These are phyloP conservation scores for Echeneis naucrates DNA, from an alignment of 2,797 vertebrate genomes.

Conservation along the genomic window DNA sequence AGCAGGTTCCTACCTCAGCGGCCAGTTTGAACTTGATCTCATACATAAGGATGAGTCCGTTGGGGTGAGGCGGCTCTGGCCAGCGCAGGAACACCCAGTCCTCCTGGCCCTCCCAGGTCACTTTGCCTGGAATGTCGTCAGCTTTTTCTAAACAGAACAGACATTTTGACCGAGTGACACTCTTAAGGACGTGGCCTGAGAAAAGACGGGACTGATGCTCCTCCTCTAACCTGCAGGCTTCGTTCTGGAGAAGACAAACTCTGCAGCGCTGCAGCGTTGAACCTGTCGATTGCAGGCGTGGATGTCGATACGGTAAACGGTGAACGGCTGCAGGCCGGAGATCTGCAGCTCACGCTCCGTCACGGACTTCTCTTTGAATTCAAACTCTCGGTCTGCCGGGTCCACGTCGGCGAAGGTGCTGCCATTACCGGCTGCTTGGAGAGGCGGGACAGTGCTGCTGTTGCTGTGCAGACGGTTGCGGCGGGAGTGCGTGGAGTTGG, in stretches of 20 bases:
- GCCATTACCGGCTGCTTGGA: slow-evolving; percentile 66
- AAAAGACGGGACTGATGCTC: background rate
- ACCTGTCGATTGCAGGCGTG: slow-evolving; percentile 96
- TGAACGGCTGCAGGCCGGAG: slow-evolving; percentile 91
- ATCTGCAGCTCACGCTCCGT: slow-evolving; percentile 91
- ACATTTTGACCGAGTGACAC: background rate
- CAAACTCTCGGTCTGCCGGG: slow-evolving; percentile 85
- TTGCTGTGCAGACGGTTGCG: slow-evolving; percentile 68
- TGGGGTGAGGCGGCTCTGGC: slow-evolving; percentile 90
- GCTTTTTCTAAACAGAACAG: slow-evolving; percentile 87
- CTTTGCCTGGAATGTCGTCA: slow-evolving; percentile 92
- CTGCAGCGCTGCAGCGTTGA: slow-evolving; percentile 92
- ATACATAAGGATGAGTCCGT: slow-evolving; percentile 96
- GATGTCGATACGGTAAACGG: slow-evolving; percentile 95
- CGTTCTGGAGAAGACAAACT: slow-evolving; percentile 96
- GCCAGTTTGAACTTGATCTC: slow-evolving; percentile 94
- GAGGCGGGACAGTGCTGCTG: slow-evolving; percentile 71
- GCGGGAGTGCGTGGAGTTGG: slow-evolving; percentile 85
- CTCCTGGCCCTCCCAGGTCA: slow-evolving; percentile 89
- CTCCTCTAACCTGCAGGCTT: slow-evolving; percentile 91
- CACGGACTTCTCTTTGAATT: slow-evolving; percentile 90
- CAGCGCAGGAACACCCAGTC: slow-evolving; percentile 92
- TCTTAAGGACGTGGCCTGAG: background rate
- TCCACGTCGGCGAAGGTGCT: slow-evolving; percentile 79
- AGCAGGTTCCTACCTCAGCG: slow-evolving; percentile 85